These are phyloP conservation scores for Neotoxoptera formosana DNA, from an alignment of 1,140 invertebrate genomes.

Conservation along the genomic window DNA sequence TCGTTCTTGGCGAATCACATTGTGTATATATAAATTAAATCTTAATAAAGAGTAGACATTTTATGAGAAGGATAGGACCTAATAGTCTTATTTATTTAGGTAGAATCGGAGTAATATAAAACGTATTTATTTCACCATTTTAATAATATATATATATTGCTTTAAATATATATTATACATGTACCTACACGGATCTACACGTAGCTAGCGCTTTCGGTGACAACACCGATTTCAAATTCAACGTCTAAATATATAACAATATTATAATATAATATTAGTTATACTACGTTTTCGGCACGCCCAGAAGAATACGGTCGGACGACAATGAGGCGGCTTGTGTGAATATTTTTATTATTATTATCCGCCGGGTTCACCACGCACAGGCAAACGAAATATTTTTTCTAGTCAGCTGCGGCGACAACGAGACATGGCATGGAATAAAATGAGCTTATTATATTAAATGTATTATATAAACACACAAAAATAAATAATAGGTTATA, in stretches of 20 bases:
- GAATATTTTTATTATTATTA: conserved; percentile 7
- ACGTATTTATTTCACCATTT: neutral
- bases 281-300: neutral
- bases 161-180: neutral
- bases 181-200: neutral
- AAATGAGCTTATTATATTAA: neutral
- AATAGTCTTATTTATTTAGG: neutral
- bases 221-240: neutral
- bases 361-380: neutral
- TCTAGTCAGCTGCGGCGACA: neutral
- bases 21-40: too few relatives aligned
- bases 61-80: neutral
- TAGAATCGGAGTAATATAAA: neutral
- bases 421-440: neutral
- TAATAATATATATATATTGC: neutral
- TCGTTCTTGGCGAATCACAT: too few relatives aligned
- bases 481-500: neutral
- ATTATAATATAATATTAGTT: neutral
- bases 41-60: neutral
- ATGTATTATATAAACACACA: neutral
- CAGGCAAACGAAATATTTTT: conserved; percentile 8
- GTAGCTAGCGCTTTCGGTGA: too few relatives aligned
- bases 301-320: neutral
- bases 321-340: neutral
- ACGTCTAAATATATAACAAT: neutral